Conservation (phyloP, 2,888 invertebrate species). For the Hirtodrosophila trivittata region DNA sequence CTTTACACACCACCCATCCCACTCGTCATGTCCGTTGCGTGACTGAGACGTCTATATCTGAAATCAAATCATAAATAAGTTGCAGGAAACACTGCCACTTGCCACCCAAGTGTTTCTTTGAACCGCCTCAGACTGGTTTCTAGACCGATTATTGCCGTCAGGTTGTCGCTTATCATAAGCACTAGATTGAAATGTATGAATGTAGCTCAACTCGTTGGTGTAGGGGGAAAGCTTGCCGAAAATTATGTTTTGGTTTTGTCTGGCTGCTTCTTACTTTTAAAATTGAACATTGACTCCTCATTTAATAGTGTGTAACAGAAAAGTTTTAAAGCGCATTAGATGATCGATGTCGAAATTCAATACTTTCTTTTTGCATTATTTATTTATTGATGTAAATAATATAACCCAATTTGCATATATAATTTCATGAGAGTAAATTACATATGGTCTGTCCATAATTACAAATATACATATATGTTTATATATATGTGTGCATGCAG, state of each 20-base stretch:
- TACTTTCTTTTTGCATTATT: slow-evolving; percentile 47
- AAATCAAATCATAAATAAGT: slow-evolving; percentile 42
- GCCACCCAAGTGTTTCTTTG: slow-evolving; percentile 22
- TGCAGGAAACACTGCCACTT: slow-evolving; percentile 29
- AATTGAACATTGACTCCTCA: background rate
- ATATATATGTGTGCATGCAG: slow-evolving; percentile 4
- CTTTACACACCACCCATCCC: slow-evolving; percentile 45
- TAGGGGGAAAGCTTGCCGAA: slow-evolving; percentile 22
- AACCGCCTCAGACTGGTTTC: slow-evolving; percentile 57
- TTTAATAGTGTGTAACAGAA: no score
- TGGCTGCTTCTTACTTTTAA: slow-evolving; percentile 9
- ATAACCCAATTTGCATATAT: slow-evolving; percentile 33
- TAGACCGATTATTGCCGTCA: slow-evolving; percentile 33
- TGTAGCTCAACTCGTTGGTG: slow-evolving; percentile 36
- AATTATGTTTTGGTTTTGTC: slow-evolving; percentile 37
- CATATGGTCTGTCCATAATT: slow-evolving; percentile 10
- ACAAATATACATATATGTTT: background rate
- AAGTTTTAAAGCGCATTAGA: slow-evolving; percentile 24
- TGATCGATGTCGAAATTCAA: slow-evolving; percentile 12
- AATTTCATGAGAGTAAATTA: slow-evolving; percentile 27
- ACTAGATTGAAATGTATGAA: slow-evolving; percentile 12
- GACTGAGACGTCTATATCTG: slow-evolving; percentile 29
- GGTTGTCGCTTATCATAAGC: slow-evolving; percentile 38
- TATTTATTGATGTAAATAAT: slow-evolving; percentile 35
- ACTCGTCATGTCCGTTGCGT: slow-evolving; percentile 11